Percentiles rank a stretch among this genome's conserved stretches.
These are phyloP conservation scores for Sialis fuliginosa DNA, from an alignment of 2,888 invertebrate genomes.

Conservation along the genomic window DNA sequence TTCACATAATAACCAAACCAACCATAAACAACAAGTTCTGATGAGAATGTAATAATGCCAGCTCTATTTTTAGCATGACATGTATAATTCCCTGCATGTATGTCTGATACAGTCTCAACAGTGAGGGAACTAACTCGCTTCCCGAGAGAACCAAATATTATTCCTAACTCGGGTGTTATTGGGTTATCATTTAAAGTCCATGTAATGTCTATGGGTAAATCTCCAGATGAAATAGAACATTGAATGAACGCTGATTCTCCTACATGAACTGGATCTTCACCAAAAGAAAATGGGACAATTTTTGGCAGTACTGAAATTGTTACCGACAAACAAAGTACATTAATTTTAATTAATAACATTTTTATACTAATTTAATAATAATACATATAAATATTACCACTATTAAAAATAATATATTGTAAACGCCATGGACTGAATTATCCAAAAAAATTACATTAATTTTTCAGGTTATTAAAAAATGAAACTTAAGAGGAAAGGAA, in stretches of 20 bases:
- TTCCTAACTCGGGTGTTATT: slow-evolving; percentile 33
- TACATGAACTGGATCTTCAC: slow-evolving; percentile 39
- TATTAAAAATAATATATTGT: too few relatives aligned
- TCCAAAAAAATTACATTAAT: background rate
- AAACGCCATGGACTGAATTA: too few relatives aligned
- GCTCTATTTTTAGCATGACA: slow-evolving; percentile 42
- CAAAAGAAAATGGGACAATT: slow-evolving; percentile 60
- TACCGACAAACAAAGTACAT: background rate
- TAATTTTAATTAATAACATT: too few relatives aligned
- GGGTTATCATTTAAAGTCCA: slow-evolving; percentile 42
- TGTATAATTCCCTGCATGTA: slow-evolving; percentile 42
- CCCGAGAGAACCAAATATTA: slow-evolving; percentile 32
- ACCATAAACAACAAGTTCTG: slow-evolving; percentile 42
- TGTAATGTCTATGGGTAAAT: slow-evolving; percentile 53
- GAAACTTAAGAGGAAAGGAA: slow-evolving; percentile 17
- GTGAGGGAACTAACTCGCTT: slow-evolving; percentile 43
- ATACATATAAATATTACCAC: too few relatives aligned
- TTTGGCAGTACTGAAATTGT: slow-evolving; percentile 48
- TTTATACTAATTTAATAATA: too few relatives aligned
- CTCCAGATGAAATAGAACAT: slow-evolving; percentile 59
- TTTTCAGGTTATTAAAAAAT: background rate
- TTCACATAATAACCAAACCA: slow-evolving; percentile 5
- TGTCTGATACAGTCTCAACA: slow-evolving; percentile 40
- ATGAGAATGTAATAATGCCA: slow-evolving; percentile 34
- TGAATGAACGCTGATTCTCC: slow-evolving; percentile 17